Evolutionary conservation across 2,113 vertebrate genomes (phyloP).

Genomic region (Cariama cristata): DNA sequence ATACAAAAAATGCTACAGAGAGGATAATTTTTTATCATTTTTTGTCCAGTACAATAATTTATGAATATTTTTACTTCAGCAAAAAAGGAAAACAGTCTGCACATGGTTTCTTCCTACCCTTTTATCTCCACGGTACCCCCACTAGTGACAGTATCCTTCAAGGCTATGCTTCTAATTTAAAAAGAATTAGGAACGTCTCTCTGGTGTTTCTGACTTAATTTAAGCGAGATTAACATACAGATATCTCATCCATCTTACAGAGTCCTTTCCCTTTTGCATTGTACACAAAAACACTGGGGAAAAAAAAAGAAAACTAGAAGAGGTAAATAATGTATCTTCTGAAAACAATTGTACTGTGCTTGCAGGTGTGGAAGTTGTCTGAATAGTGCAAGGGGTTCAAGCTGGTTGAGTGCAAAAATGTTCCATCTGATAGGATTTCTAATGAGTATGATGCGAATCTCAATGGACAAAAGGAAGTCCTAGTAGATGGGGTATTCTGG

Average conservation of each 20-base stretch:
- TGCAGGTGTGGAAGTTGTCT: neutral
- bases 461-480: neutral
- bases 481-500: neutral
- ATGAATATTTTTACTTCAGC: conserved; percentile 18
- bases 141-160: conserved; percentile 64
- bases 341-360: conserved; percentile 21
- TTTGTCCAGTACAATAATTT: neutral
- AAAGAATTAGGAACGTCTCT: conserved; percentile 76
- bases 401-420: neutral
- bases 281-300: conserved; percentile 1
- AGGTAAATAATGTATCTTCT: conserved; percentile 63
- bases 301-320: conserved; percentile 41
- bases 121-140: neutral
- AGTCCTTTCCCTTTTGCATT: conserved; percentile 60
- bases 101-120: neutral
- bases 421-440: neutral
- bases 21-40: neutral
- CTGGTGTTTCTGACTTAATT: conserved; percentile 77
- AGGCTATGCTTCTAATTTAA: conserved; percentile 75
- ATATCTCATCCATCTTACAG: conserved; percentile 38
- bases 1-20: neutral
- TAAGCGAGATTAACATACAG: conserved; percentile 76
- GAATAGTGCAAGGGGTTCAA: neutral
- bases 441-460: neutral
- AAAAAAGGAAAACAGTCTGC: conserved; percentile 26